A percentile compares a stretch with the other conserved stretches of the same genome.
These are phyloP conservation scores for Isoperla grammatica DNA, from an alignment of 2,888 invertebrate genomes.

Conservation along the genomic window DNA sequence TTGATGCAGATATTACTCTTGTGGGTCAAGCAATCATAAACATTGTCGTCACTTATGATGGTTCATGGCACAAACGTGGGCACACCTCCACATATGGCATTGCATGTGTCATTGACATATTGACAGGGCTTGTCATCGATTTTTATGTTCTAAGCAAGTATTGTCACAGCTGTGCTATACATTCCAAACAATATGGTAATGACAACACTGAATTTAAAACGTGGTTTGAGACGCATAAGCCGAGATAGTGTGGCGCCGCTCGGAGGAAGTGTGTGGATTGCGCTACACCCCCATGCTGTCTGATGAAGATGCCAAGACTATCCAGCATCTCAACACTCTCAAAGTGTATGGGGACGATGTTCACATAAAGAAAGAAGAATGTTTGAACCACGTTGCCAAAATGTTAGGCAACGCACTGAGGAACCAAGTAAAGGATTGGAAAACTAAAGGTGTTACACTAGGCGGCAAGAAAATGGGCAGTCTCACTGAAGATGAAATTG, in stretches of 20 bases:
- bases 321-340: neutral
- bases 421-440: constrained; percentile 20
- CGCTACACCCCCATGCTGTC: constrained; percentile 19
- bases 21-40: no score
- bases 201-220: neutral
- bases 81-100: neutral
- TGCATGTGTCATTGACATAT: constrained; percentile 20
- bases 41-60: no score
- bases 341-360: constrained; percentile 13
- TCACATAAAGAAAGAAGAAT: constrained; percentile 26
- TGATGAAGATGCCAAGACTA: constrained; percentile 20
- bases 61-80: no score
- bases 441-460: constrained; percentile 16
- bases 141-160: constrained; percentile 22
- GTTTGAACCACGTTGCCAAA: constrained; percentile 30
- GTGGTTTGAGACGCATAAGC: neutral
- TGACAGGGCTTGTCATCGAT: constrained; percentile 26
- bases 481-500: constrained; percentile 20
- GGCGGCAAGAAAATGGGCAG: constrained; percentile 24
- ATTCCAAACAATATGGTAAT: neutral
- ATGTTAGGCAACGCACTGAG: constrained; percentile 24
- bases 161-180: neutral
- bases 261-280: constrained; percentile 15
- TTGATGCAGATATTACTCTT: no score
- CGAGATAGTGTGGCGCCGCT: neutral